These are phyloP conservation scores for Trichopoda pennipes DNA, from an alignment of 2,888 invertebrate species.

Conservation along the genomic window DNA sequence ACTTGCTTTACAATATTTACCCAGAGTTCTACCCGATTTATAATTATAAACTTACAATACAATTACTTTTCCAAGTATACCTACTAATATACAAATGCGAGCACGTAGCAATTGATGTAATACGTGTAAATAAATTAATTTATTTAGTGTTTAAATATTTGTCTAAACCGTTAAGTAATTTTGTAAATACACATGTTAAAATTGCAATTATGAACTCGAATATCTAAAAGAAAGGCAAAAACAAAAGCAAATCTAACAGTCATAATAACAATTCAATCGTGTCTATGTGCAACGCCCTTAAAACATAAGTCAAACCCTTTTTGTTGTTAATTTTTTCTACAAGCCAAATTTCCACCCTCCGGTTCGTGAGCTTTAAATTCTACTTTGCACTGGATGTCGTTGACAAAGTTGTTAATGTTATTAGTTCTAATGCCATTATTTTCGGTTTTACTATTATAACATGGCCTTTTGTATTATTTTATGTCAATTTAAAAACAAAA, in stretches of 20 bases:
- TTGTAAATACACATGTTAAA: conserved; percentile 68
- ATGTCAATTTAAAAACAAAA: conserved; percentile 56
- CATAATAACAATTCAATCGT: neutral
- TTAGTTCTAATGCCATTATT: conserved; percentile 66
- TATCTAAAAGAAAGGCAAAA: conserved; percentile 18
- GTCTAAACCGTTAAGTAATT: conserved; percentile 67
- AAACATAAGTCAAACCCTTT: conserved; percentile 42
- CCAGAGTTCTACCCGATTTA: conserved; percentile 52
- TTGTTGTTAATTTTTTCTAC: conserved; percentile 10
- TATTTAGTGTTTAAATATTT: conserved; percentile 67
- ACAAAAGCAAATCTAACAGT: conserved; percentile 1
- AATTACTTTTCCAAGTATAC: conserved; percentile 14
- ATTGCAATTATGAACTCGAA: conserved; percentile 64
- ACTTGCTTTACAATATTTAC: conserved; percentile 59
- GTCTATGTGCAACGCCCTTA: neutral
- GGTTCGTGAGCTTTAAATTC: neutral
- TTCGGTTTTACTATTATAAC: conserved; percentile 56
- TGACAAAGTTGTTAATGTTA: conserved; percentile 66
- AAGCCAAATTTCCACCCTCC: conserved; percentile 1
- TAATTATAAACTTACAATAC: conserved; percentile 48
- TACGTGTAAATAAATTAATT: conserved; percentile 63
- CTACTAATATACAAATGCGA: neutral
- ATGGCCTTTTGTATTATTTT: conserved; percentile 63
- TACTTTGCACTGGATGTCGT: conserved; percentile 27
- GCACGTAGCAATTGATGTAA: conserved; percentile 23